Evolutionary conservation across 2,113 vertebrate genomes (phyloP).

Genomic region (Bufo bufo): DNA sequence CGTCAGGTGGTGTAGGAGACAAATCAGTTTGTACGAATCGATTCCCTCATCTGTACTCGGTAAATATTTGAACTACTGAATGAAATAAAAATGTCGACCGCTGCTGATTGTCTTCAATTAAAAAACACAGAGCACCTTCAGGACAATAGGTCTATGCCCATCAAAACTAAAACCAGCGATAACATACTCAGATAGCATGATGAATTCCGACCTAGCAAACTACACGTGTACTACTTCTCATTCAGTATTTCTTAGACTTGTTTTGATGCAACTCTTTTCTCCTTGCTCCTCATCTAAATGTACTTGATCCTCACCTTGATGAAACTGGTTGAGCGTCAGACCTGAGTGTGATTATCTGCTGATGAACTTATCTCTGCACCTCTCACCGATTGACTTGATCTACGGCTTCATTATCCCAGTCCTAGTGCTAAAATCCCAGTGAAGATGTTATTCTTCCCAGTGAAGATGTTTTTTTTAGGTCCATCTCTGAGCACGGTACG

Average conservation of each 20-base stretch:
- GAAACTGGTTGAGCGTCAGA: neutral
- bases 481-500: too few species aligned
- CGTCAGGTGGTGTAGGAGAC: too few species aligned
- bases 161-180: neutral
- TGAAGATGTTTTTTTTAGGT: too few species aligned
- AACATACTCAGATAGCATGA: neutral
- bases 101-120: too few species aligned
- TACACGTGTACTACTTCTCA: neutral
- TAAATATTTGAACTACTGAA: too few species aligned
- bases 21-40: too few species aligned
- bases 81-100: too few species aligned
- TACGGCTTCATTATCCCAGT: neutral
- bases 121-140: too few species aligned
- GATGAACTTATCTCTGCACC: neutral
- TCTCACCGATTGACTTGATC: neutral
- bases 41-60: too few species aligned
- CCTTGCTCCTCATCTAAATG: neutral
- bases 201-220: neutral
- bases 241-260: neutral
- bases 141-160: neutral
- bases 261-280: neutral
- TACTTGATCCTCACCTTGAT: conserved; percentile 12
- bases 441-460: too few species aligned
- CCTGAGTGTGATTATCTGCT: neutral
- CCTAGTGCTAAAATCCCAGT: neutral